A percentile compares a stretch with the other conserved stretches of the same genome.
These are phyloP conservation scores for Burhinus oedicnemus DNA, from an alignment of 2,113 vertebrate genomes.

Conservation along the genomic window DNA sequence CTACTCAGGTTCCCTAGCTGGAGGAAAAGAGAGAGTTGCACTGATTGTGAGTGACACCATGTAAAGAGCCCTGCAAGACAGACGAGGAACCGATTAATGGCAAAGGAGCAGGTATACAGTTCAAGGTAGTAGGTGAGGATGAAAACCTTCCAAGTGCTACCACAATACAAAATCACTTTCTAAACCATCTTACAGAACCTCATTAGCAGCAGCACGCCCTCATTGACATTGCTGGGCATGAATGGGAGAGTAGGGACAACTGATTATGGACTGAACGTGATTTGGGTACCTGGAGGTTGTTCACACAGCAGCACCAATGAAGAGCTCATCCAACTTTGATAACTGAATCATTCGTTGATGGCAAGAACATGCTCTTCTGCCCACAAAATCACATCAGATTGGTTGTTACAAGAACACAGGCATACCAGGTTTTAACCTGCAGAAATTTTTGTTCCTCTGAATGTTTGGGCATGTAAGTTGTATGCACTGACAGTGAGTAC, in stretches of 20 bases:
- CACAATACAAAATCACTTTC: not conserved
- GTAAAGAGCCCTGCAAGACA: not conserved
- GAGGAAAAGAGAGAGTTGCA: not conserved
- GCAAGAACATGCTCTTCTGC: not conserved
- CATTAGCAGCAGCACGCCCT: not conserved
- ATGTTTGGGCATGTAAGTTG: not conserved
- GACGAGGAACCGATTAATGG: not conserved
- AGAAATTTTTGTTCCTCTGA: not conserved
- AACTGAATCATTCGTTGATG: not conserved
- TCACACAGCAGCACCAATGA: not conserved
- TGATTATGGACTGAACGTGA: not conserved
- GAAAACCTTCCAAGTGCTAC: not conserved
- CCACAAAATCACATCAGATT: not conserved
- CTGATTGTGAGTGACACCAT: not conserved
- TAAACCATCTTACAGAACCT: not conserved
- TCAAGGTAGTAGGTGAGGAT: not conserved
- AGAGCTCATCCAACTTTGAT: not conserved
- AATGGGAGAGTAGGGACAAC: not conserved
- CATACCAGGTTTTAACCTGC: not conserved
- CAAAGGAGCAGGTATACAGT: not conserved
- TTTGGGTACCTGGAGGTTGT: not conserved
- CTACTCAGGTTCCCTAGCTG: constrained; percentile 44
- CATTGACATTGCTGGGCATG: not conserved
- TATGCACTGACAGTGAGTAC: not conserved
- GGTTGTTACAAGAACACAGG: not conserved